Evolutionary conservation across 2,113 vertebrate genomes (phyloP), one percentile per base, ranked within the genome.

Genomic region (Caranx melampygus): DNA sequence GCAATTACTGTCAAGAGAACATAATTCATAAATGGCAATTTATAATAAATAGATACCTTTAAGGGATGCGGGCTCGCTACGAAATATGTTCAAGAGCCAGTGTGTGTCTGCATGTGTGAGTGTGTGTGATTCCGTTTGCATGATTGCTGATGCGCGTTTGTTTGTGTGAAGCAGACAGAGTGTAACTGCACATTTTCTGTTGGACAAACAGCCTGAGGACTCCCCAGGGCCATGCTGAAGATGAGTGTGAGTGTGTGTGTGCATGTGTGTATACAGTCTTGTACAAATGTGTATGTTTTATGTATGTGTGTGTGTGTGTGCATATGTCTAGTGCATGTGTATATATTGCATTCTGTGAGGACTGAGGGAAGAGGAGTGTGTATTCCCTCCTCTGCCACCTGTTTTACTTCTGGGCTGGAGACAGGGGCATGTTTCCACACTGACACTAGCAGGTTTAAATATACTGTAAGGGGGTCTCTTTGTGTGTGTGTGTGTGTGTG

Each of bases 181-280:
- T 60, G 72, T 66, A 69, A 69, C 74, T 85, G 63, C 81, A 74
- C 71, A 76, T 67, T 85, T 88, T 89, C 82, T 86, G 86, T 86
- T 90, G 89, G 81, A 87, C 78, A 87, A 93, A 90, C 90, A 91
- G 85, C 85, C 84, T 70, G 70, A 92, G 85, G 90, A 92, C 88
- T 91, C 90, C 81, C 78, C 77, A 75, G 75, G 59, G 84, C 82
- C 59, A 55, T 10, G 55, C 45, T 78, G 69, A 75, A 81, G 73
- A 75, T 81, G 73, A 87, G 57, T 60, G 6, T 5, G 20, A 37
- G 49, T 61, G 58, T 72, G 62, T n/a, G 49, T 58, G 49, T 75
- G 4, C 8, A 31, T 37, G 21, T 18, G 9, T 37, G 65, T 21
- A 5, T 18, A 44, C 18, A 65, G 13, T 31, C 10, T 26, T 63